phyloP scores from a whole-genome alignment of 1,140 invertebrate genomes.

The Drosophila biarmipes region DNA sequence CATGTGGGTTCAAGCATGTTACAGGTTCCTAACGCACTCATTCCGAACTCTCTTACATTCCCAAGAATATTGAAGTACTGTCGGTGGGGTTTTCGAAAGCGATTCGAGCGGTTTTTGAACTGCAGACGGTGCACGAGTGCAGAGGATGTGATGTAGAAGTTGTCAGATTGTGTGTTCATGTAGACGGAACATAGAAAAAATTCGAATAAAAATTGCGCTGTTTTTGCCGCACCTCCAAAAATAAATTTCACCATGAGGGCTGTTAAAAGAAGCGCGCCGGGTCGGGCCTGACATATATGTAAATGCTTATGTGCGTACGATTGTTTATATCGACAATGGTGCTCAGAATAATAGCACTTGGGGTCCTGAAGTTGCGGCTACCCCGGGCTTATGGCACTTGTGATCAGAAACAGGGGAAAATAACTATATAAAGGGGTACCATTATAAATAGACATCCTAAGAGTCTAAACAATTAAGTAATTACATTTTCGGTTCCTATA shows the following conservation, averaged over 20 bases:
- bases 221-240: slow-evolving; percentile 76
- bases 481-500: too few species aligned
- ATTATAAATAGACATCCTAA: too few species aligned
- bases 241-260: slow-evolving; percentile 73
- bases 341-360: neutral
- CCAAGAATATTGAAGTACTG: slow-evolving; percentile 1
- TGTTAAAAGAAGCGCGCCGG: slow-evolving; percentile 58
- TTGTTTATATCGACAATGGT: slow-evolving; percentile 13
- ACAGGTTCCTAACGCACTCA: neutral
- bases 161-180: slow-evolving; percentile 72
- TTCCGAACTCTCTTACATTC: slow-evolving; percentile 3
- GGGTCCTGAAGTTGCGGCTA: neutral
- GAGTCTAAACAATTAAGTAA: too few species aligned
- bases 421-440: too few species aligned
- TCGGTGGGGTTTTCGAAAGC: slow-evolving; percentile 23
- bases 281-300: slow-evolving; percentile 39
- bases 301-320: slow-evolving; percentile 1
- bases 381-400: neutral
- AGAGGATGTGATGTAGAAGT: slow-evolving; percentile 45
- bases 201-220: slow-evolving; percentile 76
- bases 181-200: slow-evolving; percentile 69
- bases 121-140: slow-evolving; percentile 18
- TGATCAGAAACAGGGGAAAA: too few species aligned
- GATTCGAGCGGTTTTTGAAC: slow-evolving; percentile 22
- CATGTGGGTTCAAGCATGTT: neutral